Conservation (phyloP, 2,888 invertebrate genomes). For the Eupithecia vulgata region DNA sequence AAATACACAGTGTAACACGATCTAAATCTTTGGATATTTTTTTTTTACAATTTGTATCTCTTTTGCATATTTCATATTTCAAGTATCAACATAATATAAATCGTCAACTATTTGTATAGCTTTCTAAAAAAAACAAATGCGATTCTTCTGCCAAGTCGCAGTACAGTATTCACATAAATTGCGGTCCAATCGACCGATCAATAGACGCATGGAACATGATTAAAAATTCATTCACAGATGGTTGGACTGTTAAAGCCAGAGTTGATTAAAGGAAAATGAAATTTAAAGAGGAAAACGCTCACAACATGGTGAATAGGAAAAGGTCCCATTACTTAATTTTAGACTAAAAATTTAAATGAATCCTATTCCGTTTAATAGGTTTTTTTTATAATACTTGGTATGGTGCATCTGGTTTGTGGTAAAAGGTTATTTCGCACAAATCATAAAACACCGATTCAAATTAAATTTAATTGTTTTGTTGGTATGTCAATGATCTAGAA, state of each 20-base stretch:
- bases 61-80: too few species aligned
- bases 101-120: background rate
- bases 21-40: too few species aligned
- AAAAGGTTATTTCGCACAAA: background rate
- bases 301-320: background rate
- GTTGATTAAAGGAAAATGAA: background rate
- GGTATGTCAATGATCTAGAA: background rate
- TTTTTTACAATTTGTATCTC: too few species aligned
- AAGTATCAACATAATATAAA: too few species aligned
- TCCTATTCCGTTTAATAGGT: too few species aligned
- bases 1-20: too few species aligned
- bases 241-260: background rate
- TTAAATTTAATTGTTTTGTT: background rate
- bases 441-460: background rate
- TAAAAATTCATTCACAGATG: background rate
- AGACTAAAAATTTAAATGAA: too few species aligned
- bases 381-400: background rate
- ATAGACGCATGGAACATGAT: slow-evolving; percentile 1
- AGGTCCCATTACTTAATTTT: background rate
- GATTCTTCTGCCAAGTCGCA: background rate
- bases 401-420: background rate
- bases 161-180: background rate
- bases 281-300: background rate
- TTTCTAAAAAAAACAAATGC: background rate
- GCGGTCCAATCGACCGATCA: background rate